These are phyloP conservation scores for Acronicta alni DNA, from an alignment of 2,888 invertebrate species.

Conservation along the genomic window DNA sequence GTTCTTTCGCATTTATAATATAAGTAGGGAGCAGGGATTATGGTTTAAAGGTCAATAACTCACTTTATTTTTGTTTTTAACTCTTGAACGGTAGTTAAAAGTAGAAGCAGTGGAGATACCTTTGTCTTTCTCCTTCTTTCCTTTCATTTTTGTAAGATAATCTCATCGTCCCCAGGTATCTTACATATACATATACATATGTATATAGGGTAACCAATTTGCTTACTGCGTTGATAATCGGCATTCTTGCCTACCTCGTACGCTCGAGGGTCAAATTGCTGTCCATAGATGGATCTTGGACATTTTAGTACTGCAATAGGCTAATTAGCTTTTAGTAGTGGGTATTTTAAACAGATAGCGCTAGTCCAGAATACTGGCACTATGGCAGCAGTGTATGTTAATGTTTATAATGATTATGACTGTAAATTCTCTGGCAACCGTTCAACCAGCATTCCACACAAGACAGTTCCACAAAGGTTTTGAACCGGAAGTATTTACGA, in stretches of 20 bases:
- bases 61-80: conserved; percentile 17
- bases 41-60: conserved; percentile 32
- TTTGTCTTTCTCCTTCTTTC: not conserved
- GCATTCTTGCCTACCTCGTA: no score
- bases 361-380: conserved; percentile 25
- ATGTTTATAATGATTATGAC: conserved; percentile 28
- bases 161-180: no score
- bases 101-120: not conserved
- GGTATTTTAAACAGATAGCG: not conserved
- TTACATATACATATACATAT: no score
- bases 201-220: no score
- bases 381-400: conserved; percentile 24
- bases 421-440: conserved; percentile 36
- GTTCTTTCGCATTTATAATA: no score
- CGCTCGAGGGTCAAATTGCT: not conserved
- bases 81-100: conserved; percentile 5
- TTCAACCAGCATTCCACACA: conserved; percentile 43
- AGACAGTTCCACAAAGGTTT: conserved; percentile 21
- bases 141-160: not conserved
- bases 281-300: not conserved
- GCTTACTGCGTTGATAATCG: no score
- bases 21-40: no score
- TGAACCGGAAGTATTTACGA: conserved; percentile 1
- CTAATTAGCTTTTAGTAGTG: not conserved
- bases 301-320: not conserved